These are phyloP conservation scores for Trimorus sp. DNA, from an alignment of 2,888 invertebrate genomes.

Conservation along the genomic window DNA sequence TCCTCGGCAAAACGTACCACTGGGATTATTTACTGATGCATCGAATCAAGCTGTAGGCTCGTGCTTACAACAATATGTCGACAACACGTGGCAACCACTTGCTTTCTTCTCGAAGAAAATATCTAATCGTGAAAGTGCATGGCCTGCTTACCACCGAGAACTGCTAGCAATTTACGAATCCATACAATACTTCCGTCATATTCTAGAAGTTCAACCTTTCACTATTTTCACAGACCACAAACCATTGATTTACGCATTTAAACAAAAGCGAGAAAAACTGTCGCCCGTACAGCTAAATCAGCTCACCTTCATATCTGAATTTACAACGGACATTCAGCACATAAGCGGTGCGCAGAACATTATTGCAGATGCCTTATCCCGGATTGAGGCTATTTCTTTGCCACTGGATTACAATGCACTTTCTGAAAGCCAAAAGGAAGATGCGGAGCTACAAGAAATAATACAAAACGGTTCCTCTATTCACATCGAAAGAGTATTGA, in stretches of 20 bases:
- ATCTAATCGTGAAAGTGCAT: slow-evolving; percentile 4
- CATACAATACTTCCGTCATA: slow-evolving; percentile 38
- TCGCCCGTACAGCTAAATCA: slow-evolving; percentile 50
- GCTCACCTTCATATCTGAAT: slow-evolving; percentile 48
- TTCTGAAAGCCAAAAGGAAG: not conserved
- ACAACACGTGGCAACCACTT: slow-evolving; percentile 29
- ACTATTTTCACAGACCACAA: slow-evolving; percentile 9
- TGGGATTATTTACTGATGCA: slow-evolving; percentile 30
- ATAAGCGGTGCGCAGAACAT: slow-evolving; percentile 36
- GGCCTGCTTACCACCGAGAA: slow-evolving; percentile 30
- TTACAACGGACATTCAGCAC: slow-evolving; percentile 53
- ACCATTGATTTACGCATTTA: slow-evolving; percentile 27
- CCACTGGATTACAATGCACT: slow-evolving; percentile 68
- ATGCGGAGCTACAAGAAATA: no score
- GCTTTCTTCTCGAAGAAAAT: slow-evolving; percentile 45
- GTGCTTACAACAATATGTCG: slow-evolving; percentile 24
- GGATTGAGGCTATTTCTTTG: slow-evolving; percentile 8
- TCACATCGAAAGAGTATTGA: no score
- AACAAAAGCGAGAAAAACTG: slow-evolving; percentile 27
- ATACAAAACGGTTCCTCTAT: no score
- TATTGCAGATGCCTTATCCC: slow-evolving; percentile 32
- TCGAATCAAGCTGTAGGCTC: slow-evolving; percentile 39
- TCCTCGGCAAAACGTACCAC: slow-evolving; percentile 1
- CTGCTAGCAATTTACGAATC: slow-evolving; percentile 21
- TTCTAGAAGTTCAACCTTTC: slow-evolving; percentile 38